Conservation (phyloP, 2,113 vertebrate species). For the Neolamprologus ventralis region DNA sequence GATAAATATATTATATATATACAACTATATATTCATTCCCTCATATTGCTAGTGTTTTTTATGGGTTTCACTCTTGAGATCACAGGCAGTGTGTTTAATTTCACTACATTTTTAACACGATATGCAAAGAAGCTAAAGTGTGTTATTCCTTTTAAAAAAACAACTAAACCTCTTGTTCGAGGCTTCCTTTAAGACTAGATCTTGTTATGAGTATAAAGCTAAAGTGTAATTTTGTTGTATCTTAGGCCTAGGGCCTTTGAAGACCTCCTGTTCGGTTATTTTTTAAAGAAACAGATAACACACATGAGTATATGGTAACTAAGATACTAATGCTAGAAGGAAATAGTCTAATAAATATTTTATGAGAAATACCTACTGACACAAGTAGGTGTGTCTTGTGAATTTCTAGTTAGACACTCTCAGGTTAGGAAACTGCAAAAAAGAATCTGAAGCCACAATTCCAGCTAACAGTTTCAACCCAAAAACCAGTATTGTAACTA, state of each 20-base stretch:
- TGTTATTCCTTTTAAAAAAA: background rate
- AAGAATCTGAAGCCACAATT: background rate
- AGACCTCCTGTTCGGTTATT: background rate
- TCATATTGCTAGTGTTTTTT: background rate
- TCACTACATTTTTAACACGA: background rate
- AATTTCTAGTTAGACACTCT: background rate
- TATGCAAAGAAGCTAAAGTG: background rate
- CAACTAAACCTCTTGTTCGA: background rate
- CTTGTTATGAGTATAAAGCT: background rate
- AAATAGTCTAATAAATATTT: background rate
- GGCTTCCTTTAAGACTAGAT: background rate
- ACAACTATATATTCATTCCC: rapidly evolving
- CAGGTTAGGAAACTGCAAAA: background rate
- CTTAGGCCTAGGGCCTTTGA: background rate
- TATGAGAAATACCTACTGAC: background rate
- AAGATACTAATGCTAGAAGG: background rate
- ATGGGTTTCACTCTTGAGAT: background rate
- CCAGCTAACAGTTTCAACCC: background rate
- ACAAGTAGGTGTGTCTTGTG: rapidly evolving
- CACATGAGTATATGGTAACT: background rate
- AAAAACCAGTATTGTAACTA: background rate
- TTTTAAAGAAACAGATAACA: background rate
- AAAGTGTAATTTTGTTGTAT: background rate
- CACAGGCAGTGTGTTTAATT: background rate
- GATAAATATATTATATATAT: background rate